Evolutionary conservation across 1,140 invertebrate genomes (phyloP), one percentile per base, ranked within the genome.

Genomic region (Lordiphosa stackelbergi): DNA sequence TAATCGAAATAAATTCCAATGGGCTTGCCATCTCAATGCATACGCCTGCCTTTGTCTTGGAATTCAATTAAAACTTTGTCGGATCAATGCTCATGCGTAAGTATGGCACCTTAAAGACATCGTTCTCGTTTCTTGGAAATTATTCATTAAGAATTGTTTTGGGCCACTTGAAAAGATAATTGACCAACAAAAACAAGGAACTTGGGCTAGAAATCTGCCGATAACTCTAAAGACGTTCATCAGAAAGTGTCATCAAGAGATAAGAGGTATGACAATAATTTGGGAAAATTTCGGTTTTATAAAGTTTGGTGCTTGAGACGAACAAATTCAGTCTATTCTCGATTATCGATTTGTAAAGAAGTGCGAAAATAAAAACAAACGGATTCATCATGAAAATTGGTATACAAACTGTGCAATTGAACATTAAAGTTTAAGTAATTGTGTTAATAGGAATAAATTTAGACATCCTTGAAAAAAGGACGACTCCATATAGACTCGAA

Each of bases 1-100:
- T 79, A 83, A 83, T 81, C 75, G 75, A 81, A 68, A 75, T 83
- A 81, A 81, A 81, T 81, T 81, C 63, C 71, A 75, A 75, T 83
- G 72, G 75, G 72, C 72, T 71, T 69, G 58, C 58, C 60, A 57
- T 70, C 28, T 28, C 66, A 59, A 61, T 61, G 46, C 51, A 43
- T 19, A 56, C 28, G 16, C 42, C 24, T 19, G 24, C 24, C 24
- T 47, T 48, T 46, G 58, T 34, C 53, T 56, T 52, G 54, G 73
- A 72, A 83, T 83, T 81, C 75, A 77, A 81, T 81, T 81, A 81
- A 83, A 81, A 81, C 59, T 81, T 81, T 81, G 22, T 35, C 8
- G 19, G 19, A 34, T 35, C 31, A 34, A 52, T 45, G 49, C 63
- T 59, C 58, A 68, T 57, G 43, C 58, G 48, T 9, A 59, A 40